Evolutionary conservation across 2,888 invertebrate genomes (phyloP).

Genomic region (Tetramorium bicarinatum): DNA sequence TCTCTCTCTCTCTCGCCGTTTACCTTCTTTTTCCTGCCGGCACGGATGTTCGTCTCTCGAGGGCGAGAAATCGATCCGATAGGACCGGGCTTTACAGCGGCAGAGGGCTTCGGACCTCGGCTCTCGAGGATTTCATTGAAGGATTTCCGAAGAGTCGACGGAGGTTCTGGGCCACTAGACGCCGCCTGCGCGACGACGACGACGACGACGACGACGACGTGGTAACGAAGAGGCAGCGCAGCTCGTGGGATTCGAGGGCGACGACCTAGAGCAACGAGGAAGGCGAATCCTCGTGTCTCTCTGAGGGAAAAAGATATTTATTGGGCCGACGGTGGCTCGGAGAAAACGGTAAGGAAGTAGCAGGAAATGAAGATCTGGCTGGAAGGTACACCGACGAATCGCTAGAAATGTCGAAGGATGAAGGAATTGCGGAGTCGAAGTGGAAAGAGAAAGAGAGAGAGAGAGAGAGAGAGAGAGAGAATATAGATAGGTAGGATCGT

Average conservation of each 20-base stretch:
- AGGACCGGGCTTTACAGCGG: conserved; percentile 51
- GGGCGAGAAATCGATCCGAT: conserved; percentile 65
- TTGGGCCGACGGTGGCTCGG: conserved; percentile 36
- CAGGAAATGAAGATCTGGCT: conserved; percentile 56
- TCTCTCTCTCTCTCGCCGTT: conserved; percentile 19
- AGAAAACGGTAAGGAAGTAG: conserved; percentile 40
- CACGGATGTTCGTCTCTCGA: conserved; percentile 62
- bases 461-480: neutral
- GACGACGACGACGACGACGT: conserved; percentile 42
- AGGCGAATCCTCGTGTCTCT: conserved; percentile 41
- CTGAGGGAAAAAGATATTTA: conserved; percentile 53
- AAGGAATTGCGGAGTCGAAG: neutral
- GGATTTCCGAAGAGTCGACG: conserved; percentile 60
- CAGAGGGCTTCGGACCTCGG: conserved; percentile 52
- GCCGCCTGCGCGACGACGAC: conserved; percentile 10
- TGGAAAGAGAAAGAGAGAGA: neutral
- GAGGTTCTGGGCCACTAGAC: conserved; percentile 24
- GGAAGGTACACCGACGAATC: conserved; percentile 32
- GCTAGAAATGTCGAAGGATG: conserved; percentile 31
- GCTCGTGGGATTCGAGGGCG: conserved; percentile 50
- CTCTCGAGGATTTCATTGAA: conserved; percentile 69
- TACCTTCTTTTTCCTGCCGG: conserved; percentile 55
- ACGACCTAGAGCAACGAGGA: conserved; percentile 20
- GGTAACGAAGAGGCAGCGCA: conserved; percentile 45
- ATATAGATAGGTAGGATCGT: conserved; percentile 30